Conservation (phyloP, 2,113 vertebrate genomes). For the Pachyramphus minor region DNA sequence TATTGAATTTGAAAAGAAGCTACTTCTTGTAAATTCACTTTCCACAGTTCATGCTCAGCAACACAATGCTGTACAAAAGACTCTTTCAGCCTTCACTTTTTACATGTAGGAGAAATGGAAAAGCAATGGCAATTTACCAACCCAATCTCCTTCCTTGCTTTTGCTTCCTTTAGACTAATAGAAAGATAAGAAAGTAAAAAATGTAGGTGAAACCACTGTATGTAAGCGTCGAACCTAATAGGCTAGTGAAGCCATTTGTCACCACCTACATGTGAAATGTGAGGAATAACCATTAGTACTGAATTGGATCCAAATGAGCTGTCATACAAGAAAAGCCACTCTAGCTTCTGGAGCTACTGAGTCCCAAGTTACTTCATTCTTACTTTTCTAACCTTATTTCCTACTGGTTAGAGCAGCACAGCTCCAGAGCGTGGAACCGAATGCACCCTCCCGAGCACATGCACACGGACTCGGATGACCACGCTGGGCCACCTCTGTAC, state of each 20-base stretch:
- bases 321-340: not conserved
- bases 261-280: not conserved
- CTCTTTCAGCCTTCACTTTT: not conserved
- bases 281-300: not conserved
- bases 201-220: not conserved
- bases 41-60: not conserved
- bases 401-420: not conserved
- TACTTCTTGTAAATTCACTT: conserved; percentile 15
- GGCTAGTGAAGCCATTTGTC: not conserved
- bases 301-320: not conserved
- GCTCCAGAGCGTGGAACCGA: not conserved
- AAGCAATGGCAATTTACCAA: not conserved
- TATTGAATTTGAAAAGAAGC: conserved; percentile 12
- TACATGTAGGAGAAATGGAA: not conserved
- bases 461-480: accelerated
- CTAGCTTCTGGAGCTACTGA: not conserved
- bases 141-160: not conserved
- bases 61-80: not conserved
- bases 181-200: not conserved
- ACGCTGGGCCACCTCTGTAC: accelerated
- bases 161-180: not conserved
- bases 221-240: not conserved
- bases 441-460: not conserved
- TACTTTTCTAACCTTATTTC: not conserved
- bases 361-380: not conserved